phyloP scores from a whole-genome alignment of 2,888 invertebrate genomes.

The Chrysotoxum bicinctum region DNA sequence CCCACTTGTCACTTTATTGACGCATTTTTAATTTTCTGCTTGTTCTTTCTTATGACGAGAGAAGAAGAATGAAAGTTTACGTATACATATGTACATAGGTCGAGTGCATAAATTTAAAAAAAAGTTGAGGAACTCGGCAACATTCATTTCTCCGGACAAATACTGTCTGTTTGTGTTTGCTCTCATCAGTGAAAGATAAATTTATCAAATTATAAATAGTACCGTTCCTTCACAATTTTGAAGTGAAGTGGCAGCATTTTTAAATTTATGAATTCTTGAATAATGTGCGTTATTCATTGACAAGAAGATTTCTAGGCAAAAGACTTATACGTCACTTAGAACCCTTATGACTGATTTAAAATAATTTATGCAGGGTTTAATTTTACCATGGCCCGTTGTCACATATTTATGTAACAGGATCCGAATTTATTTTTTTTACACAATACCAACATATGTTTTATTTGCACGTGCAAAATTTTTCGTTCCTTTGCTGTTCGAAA shows the following conservation, averaged over 20 bases:
- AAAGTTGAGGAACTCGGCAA: too few relatives aligned
- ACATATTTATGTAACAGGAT: conserved; percentile 2
- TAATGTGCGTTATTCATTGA: background rate
- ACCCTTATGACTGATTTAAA: conserved; percentile 45
- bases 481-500: background rate
- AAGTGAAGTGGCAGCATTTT: too few relatives aligned
- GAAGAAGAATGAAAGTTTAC: background rate
- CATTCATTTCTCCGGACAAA: too few relatives aligned
- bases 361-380: background rate
- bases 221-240: too few relatives aligned
- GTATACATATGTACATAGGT: too few relatives aligned
- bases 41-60: background rate
- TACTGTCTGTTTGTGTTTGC: too few relatives aligned
- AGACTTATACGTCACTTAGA: background rate
- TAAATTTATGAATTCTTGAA: too few relatives aligned
- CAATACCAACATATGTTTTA: background rate
- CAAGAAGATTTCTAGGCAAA: background rate
- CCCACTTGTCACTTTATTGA: background rate
- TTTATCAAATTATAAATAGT: too few relatives aligned
- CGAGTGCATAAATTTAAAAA: too few relatives aligned
- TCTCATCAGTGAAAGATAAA: too few relatives aligned
- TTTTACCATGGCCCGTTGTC: background rate
- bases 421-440: background rate
- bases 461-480: conserved; percentile 28
- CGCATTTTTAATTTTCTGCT: background rate